A percentile compares a stretch with the other conserved stretches of the same genome.
These are phyloP conservation scores for Petrophora chlorosata DNA, from an alignment of 2,888 invertebrate genomes.

Conservation along the genomic window DNA sequence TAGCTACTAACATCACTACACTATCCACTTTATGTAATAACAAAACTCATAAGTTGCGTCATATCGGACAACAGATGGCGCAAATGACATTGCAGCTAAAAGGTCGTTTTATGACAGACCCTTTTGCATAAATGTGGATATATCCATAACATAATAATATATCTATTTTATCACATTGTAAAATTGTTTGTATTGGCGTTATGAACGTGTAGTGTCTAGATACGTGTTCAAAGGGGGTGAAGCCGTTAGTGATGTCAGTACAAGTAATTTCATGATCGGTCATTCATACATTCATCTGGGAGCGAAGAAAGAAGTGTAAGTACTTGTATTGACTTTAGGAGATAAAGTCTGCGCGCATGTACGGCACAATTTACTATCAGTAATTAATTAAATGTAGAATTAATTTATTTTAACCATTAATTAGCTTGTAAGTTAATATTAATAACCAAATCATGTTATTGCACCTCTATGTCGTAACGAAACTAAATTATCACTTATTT, in stretches of 20 bases:
- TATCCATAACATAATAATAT: background rate
- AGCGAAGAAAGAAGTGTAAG: conserved; percentile 54
- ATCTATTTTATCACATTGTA: conserved; percentile 1
- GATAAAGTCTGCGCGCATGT: conserved; percentile 80
- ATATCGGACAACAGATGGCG: conserved; percentile 14
- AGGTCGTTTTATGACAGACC: too few species aligned
- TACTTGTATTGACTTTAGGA: conserved; percentile 81
- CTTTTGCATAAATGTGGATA: conserved; percentile 24
- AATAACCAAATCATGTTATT: conserved; percentile 47
- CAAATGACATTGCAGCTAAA: background rate
- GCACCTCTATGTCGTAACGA: conserved; percentile 37
- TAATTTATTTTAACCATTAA: conserved; percentile 72
- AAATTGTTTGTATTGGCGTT: conserved; percentile 44
- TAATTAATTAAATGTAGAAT: conserved; percentile 60
- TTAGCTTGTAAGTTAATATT: conserved; percentile 66
- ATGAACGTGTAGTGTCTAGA: conserved; percentile 47
- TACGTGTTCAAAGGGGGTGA: conserved; percentile 43
- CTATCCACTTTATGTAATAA: conserved; percentile 33
- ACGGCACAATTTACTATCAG: conserved; percentile 59
- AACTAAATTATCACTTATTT: conserved; percentile 29
- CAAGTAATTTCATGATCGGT: conserved; percentile 33
- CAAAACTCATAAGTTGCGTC: conserved; percentile 1
- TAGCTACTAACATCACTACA: conserved; percentile 48
- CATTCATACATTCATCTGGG: conserved; percentile 37
- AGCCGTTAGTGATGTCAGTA: conserved; percentile 45